Base-by-base conservation (phyloP, 2,113 vertebrate genomes). In the Labeo rohita region DNA sequence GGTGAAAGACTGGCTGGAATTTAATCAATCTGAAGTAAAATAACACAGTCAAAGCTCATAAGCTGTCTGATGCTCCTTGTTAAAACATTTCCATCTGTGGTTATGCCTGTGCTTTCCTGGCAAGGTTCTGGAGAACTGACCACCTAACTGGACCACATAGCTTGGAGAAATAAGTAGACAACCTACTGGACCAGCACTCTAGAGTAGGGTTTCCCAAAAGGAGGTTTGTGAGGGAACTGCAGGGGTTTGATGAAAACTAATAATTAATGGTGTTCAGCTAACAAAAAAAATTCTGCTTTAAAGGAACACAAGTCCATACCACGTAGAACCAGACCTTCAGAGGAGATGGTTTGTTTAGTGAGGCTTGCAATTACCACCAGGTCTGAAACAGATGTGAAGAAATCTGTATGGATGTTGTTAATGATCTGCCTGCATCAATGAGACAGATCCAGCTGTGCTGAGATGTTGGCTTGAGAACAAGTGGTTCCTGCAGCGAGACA, bases 371-470 rank as follows among this genome's bases (percentile, higher is more conserved):
- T 82, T 34, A 68, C 34, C 80, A 50, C 77, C 54, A 79, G 18
- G 2, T 61, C 43, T 63, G n/a, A 34, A 49, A 56, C 66, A 54
- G 34, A 73, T 59, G 47, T 59, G 28, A 45, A 21, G 11, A 43
- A 72, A 36, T 45, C 34, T 45, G 50, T 43, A 73, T 73, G 36
- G 68, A 12, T 54, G 47, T 65, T 70, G 34, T 83, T 72, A 52
- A 15, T 11, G 23, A 70, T 50, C 50, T 68, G 80, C 68, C 81
- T 56, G 18, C 10, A 56, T 23, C 11, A 28, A 1, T 15, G 54
- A 83, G 65, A 83, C 66, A 45, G 81, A 73, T 68, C 80, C 63
- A 68, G 16, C 63, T 82, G 45, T 68, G 80, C n/a, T 9, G n/a
- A 81, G 59, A 77, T 49, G 45, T 47, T 76, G 2, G n/a, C 45